Evolutionary conservation across 2,797 vertebrate genomes (phyloP), one percentile per base, ranked within the genome.

Genomic region (Aplochiton taeniatus): DNA sequence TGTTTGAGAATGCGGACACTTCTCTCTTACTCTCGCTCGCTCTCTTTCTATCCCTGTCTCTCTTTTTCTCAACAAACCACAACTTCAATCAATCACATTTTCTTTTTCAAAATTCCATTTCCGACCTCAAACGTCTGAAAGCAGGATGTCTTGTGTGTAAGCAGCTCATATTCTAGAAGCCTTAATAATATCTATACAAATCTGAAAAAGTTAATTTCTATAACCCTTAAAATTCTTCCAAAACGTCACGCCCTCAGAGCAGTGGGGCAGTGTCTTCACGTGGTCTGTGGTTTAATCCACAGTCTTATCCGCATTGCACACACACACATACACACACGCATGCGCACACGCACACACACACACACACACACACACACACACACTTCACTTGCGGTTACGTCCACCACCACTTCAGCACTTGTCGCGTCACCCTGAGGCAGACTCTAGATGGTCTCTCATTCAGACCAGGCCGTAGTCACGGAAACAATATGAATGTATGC

Each of bases 271-370:
- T 73, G 19, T 14, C 18, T 51, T 2, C 4, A 4, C 79, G 80
- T 77, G 81, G 82, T 80, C 73, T 81, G 78, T 59, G 83, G 81
- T 73, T 68, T 66, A 16, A 60, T 61, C 31, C 66, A 50, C 14
- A 2, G 17, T 67, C 57, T 70, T 11, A 48, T 19, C 41, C 48
- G 5, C 31, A 51, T 16, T 4, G 11, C 4, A 20, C 6, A 8
- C 31, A 7, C 31, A 0, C 49, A 53, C 3, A n/a, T n/a, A 4
- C 44, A 56, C 8, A 13, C 17, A 42, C 4, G 0, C 9, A 9
- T 18, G 11, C 44, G 16, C 18, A 1, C 48, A 52, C 17, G 13
- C 13, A 7, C 10, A 14, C 45, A 11, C 20, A 51, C 17, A 16
- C 45, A 17, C 7, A 13, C 53, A 41, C 61, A 13, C 61, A 44